Evolutionary conservation across 2,888 invertebrate species (phyloP).

Genomic region (Taenaris catops): DNA sequence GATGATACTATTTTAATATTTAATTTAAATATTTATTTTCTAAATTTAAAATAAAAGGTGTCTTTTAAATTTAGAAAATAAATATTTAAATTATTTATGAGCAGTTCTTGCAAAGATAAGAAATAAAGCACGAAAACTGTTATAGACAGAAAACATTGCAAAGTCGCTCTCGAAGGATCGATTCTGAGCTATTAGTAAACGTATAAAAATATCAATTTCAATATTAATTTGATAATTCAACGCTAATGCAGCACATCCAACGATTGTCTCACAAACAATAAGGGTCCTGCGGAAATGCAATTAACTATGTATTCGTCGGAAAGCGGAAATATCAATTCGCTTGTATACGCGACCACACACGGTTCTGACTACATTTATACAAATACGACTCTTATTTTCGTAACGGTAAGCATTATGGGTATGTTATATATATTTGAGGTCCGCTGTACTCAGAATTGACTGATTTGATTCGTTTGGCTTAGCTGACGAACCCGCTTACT

Average conservation of each 20-base stretch:
- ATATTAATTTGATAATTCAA: constrained; percentile 28
- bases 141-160: too few relatives aligned
- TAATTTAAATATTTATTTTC: too few relatives aligned
- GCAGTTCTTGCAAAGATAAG: too few relatives aligned
- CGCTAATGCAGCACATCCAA: constrained; percentile 38
- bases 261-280: constrained; percentile 61
- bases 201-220: constrained; percentile 12
- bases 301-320: constrained; percentile 69
- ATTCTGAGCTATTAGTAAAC: not conserved
- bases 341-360: constrained; percentile 30
- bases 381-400: constrained; percentile 16
- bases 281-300: constrained; percentile 72
- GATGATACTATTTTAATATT: too few relatives aligned
- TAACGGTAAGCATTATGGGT: constrained; percentile 11
- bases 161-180: not conserved
- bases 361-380: not conserved
- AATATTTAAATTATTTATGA: too few relatives aligned
- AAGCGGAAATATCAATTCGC: constrained; percentile 79
- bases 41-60: too few relatives aligned
- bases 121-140: too few relatives aligned
- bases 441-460: constrained; percentile 39
- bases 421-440: constrained; percentile 10
- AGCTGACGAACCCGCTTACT: constrained; percentile 42
- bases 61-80: too few relatives aligned
- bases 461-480: constrained; percentile 45